A percentile compares a stretch with the other conserved stretches of the same genome.
phyloP scores from a whole-genome alignment of 2,888 invertebrate genomes.

The Lissonota sp. region DNA sequence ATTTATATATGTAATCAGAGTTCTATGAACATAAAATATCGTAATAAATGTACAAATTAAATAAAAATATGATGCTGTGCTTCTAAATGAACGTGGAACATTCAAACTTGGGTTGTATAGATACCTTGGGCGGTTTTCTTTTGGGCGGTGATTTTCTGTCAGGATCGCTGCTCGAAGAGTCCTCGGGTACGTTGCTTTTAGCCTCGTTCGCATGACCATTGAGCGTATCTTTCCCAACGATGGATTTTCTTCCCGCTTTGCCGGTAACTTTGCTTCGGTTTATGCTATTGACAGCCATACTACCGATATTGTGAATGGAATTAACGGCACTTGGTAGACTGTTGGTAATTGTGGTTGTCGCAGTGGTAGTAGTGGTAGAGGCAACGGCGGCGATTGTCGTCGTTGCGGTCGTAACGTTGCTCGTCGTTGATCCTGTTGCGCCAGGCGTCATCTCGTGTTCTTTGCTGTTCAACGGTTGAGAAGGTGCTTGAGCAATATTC shows the following conservation, averaged over 20 bases:
- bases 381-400: slow-evolving; percentile 70
- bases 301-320: slow-evolving; percentile 86
- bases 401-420: slow-evolving; percentile 75
- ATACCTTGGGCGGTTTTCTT: slow-evolving; percentile 88
- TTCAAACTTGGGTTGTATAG: slow-evolving; percentile 67
- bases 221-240: slow-evolving; percentile 82
- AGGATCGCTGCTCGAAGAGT: slow-evolving; percentile 89
- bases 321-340: slow-evolving; percentile 84
- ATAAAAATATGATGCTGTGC: background rate
- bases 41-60: slow-evolving; percentile 1
- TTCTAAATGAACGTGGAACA: slow-evolving; percentile 34
- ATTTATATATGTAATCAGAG: background rate
- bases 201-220: slow-evolving; percentile 85
- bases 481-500: slow-evolving; percentile 77
- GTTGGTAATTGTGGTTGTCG: slow-evolving; percentile 75
- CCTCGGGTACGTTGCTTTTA: slow-evolving; percentile 83
- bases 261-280: slow-evolving; percentile 85
- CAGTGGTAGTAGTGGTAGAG: slow-evolving; percentile 45
- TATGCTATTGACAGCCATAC: slow-evolving; percentile 88
- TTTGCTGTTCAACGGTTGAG: slow-evolving; percentile 72
- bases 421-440: slow-evolving; percentile 69
- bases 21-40: background rate
- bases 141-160: slow-evolving; percentile 87
- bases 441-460: slow-evolving; percentile 69
- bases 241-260: slow-evolving; percentile 83